Evolutionary conservation across 2,113 vertebrate species (phyloP).

Genomic region (Vombatus ursinus): DNA sequence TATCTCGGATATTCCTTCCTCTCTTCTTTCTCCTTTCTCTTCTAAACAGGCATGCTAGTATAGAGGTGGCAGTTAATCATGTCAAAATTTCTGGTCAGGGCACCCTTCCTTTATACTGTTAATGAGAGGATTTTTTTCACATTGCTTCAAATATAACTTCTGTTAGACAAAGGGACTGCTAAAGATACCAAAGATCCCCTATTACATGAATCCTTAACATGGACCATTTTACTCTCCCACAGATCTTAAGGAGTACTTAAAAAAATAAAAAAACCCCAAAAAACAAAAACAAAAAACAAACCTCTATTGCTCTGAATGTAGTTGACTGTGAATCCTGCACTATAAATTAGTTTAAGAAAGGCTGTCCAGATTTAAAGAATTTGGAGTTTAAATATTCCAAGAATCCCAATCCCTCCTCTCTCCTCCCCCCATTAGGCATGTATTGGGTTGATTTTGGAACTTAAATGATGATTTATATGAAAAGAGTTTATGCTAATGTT

Average conservation of each 20-base stretch:
- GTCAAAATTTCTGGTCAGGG: slow-evolving; percentile 72
- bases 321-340: neutral
- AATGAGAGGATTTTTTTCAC: slow-evolving; percentile 86
- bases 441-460: neutral
- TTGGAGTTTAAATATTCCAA: neutral
- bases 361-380: neutral
- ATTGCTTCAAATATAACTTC: slow-evolving; percentile 92
- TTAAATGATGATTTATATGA: neutral
- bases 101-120: slow-evolving; percentile 74
- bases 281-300: too few relatives aligned
- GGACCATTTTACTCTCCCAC: slow-evolving; percentile 35
- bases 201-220: slow-evolving; percentile 9
- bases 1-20: slow-evolving; percentile 52
- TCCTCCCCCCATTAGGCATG: neutral
- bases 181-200: neutral
- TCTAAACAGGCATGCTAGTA: slow-evolving; percentile 51
- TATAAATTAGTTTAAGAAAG: neutral
- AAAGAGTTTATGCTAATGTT: neutral
- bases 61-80: slow-evolving; percentile 69
- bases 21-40: slow-evolving; percentile 48
- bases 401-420: neutral
- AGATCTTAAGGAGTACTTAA: neutral
- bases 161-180: slow-evolving; percentile 55
- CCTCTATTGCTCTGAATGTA: neutral
- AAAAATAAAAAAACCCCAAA: neutral